Conservation (phyloP, 2,888 invertebrate species). For the Himalopsyche tibetana region DNA sequence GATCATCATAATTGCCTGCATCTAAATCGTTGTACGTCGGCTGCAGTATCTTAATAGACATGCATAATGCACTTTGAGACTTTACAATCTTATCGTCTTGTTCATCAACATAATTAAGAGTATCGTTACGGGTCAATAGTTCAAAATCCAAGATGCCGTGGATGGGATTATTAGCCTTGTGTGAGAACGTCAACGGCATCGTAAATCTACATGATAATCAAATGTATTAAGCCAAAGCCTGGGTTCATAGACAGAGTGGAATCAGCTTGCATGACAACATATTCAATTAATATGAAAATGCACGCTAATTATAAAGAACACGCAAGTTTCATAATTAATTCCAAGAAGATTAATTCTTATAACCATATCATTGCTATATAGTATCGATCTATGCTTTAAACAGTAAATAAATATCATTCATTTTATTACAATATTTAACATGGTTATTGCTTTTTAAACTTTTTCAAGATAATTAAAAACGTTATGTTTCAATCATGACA, state of each 20-base stretch:
- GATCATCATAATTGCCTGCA: too few species aligned
- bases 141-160: constrained; percentile 38
- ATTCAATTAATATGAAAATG: not conserved
- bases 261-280: constrained; percentile 28
- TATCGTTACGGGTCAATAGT: constrained; percentile 28
- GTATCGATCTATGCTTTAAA: not conserved
- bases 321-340: not conserved
- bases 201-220: constrained; percentile 11
- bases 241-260: constrained; percentile 6
- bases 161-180: constrained; percentile 17
- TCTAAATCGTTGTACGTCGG: too few species aligned
- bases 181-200: not conserved
- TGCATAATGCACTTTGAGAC: constrained; percentile 18
- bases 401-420: too few species aligned
- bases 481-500: too few species aligned
- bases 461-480: too few species aligned
- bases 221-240: not conserved
- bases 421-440: too few species aligned
- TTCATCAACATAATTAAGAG: constrained; percentile 10
- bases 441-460: too few species aligned
- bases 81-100: not conserved
- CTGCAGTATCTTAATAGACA: not conserved
- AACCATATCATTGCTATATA: not conserved
- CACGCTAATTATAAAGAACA: constrained; percentile 8
- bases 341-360: not conserved